A percentile compares a stretch with the other conserved stretches of the same genome.
Conservation (phyloP, 2,888 invertebrate species). For the Dione juno region DNA sequence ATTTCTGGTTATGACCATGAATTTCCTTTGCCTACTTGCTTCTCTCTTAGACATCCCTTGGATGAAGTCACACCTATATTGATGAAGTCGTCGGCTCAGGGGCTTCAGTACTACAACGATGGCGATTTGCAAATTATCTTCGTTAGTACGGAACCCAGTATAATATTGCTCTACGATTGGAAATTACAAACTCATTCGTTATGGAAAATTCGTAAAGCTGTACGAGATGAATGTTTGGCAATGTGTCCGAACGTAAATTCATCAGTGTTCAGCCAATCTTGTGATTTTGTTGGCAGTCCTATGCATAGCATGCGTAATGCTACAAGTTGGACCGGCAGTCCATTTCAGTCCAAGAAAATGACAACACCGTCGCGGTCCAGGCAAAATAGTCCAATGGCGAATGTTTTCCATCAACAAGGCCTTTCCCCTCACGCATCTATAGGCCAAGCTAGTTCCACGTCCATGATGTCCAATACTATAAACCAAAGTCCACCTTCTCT, state of each 20-base stretch:
- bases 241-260: conserved; percentile 83
- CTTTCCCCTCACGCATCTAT: conserved; percentile 76
- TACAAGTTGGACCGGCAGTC: conserved; percentile 72
- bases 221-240: conserved; percentile 87
- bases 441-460: conserved; percentile 73
- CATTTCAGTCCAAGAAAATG: conserved; percentile 67
- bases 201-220: conserved; percentile 90
- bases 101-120: conserved; percentile 85
- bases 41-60: conserved; percentile 93
- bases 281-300: conserved; percentile 71
- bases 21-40: conserved; percentile 89
- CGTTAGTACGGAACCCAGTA: conserved; percentile 89
- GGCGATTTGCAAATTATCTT: conserved; percentile 88
- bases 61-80: conserved; percentile 95
- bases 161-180: conserved; percentile 91
- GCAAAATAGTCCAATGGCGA: conserved; percentile 76
- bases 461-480: conserved; percentile 76
- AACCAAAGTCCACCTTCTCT: conserved; percentile 82
- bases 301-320: conserved; percentile 68
- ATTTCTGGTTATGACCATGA: conserved; percentile 71
- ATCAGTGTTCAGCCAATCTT: conserved; percentile 72
- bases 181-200: conserved; percentile 91
- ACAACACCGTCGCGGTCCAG: conserved; percentile 68
- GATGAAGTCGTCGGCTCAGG: conserved; percentile 85
- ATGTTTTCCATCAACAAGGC: conserved; percentile 75